Evolutionary conservation across 92 coral and sea anemone genomes (phyloP), one percentile per base, ranked within the genome.

Genomic region (Epizoanthus scotinus): DNA sequence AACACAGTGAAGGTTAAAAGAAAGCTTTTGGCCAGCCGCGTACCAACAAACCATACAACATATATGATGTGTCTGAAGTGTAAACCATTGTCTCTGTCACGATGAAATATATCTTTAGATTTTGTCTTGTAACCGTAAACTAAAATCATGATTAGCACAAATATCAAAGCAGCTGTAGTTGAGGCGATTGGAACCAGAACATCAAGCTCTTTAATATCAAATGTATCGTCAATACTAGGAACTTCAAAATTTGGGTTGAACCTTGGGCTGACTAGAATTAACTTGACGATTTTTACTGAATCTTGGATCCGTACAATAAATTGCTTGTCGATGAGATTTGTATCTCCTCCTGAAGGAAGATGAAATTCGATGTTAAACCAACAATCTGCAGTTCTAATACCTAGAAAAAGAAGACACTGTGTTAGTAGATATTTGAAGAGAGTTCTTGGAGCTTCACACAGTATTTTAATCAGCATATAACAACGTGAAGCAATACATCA

Each of bases 301-400:
- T 91, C 96, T 10, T 81, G 75, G 18, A 91, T 72, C 31, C 87
- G 88, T 42, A 82, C 86, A 22, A 84, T 79, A 53, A 91, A 91
- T 83, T 89, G 96, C 57, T 91, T 91, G 86, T 91, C 91, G 28
- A 89, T 91, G 50, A 84, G 53, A 42, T 89, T 64, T 12, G 96
- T 89, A 86, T 91, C 91, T 26, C 91, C 96, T 40, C 91, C 91
- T 3, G 96, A 89, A 12, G 96, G 96, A 36, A 91, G 84, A 65
- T 89, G 87, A 70, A 91, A 91, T 70, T 89, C 93, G 9, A 91
- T 67, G 4, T 18, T 12, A 63, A 91, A 91, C 8, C 50, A 34
- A 64, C 96, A 91, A 66, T 77, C 78, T 1, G 80, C 20, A 24
- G 67, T 77, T 5, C 80, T 84, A 53, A 91, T 85, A 17, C 89